Evolutionary conservation across 2,888 invertebrate genomes (phyloP), one percentile per base, ranked within the genome.

Genomic region (Rosalia funebris): DNA sequence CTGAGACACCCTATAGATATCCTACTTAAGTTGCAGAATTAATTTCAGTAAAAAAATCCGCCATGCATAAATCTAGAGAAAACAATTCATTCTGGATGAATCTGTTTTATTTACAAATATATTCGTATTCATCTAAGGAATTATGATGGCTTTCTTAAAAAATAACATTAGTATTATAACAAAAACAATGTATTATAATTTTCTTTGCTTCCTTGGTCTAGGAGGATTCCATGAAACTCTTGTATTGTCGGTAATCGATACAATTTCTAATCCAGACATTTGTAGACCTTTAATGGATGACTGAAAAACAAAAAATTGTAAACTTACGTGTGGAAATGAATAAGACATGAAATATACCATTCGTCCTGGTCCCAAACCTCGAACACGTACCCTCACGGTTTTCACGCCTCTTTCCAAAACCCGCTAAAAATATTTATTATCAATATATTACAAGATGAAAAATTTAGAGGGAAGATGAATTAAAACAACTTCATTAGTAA

Each of bases 231-330:
- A 92, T 0, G 93, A 91, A 2, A 96, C 90, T 53, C 85, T 88
- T 0, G 98, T 97, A 71, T 84, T 87, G 79, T 98, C 98, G n/a
- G 97, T 96, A 53, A 98, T 87, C 3, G 97, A 97, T 12, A 96
- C 85, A 68, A 98, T 90, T 62, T 95, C 87, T 32, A 97, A 77
- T 10, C 98, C 98, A 47, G 91, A 90, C 91, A 96, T 92, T 82
- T 95, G 91, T 14, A 98, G 81, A 0, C 98, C 98, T 83, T 97
- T 97, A 42, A 98, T 89, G 2, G 96, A 89, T 41, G 96, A 89
- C 96, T 95, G 83, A 62, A 85, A 87, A 57, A 55, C 25, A 19
- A 16, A 20, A 37, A 48, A 4, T n/a, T n/a, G n/a, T 68, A 15
- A 14, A 70, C n/a, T 45, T 44, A 52, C 55, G 11, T 57, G n/a